Conservation (phyloP, 2,797 vertebrate genomes). For the Gymnoscopelus microlampas region DNA sequence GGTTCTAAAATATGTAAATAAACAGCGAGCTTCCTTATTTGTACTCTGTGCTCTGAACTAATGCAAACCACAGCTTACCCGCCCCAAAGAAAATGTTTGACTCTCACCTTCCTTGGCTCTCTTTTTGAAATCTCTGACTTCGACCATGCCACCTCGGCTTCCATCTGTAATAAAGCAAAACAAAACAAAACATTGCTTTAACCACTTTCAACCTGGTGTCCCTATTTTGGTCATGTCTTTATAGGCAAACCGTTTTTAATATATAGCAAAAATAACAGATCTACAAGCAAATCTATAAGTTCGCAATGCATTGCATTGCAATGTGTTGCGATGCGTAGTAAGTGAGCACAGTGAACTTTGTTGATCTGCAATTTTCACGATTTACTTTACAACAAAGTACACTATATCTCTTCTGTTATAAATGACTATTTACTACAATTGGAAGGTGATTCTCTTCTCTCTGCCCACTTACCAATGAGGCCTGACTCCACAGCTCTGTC, state of each 20-base stretch:
- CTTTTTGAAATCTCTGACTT: conserved; percentile 95
- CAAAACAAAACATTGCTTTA: conserved; percentile 38
- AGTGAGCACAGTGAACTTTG: too few species aligned
- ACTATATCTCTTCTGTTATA: conserved; percentile 38
- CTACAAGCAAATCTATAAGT: too few species aligned
- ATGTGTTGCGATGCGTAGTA: too few species aligned
- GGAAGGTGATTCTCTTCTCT: conserved; percentile 35
- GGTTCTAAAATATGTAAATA: conserved; percentile 64
- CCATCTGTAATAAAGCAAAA: conserved; percentile 82
- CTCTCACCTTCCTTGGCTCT: conserved; percentile 95
- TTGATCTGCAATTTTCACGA: too few species aligned
- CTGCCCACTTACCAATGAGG: conserved; percentile 88
- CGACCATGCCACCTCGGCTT: conserved; percentile 87
- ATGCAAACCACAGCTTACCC: conserved; percentile 44
- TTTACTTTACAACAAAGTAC: too few species aligned
- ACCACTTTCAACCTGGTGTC: too few species aligned
- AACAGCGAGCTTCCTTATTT: conserved; percentile 58
- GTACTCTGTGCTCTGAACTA: conserved; percentile 52
- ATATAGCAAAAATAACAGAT: too few species aligned
- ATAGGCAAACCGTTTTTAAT: too few species aligned
- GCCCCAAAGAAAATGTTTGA: conserved; percentile 41
- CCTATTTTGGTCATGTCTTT: too few species aligned
- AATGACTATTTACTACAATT: conserved; percentile 49
- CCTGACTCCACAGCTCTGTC: conserved; percentile 93
- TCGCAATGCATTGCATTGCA: too few species aligned